These are phyloP conservation scores for Sitta europaea DNA, from an alignment of 2,113 vertebrate genomes.

Conservation along the genomic window DNA sequence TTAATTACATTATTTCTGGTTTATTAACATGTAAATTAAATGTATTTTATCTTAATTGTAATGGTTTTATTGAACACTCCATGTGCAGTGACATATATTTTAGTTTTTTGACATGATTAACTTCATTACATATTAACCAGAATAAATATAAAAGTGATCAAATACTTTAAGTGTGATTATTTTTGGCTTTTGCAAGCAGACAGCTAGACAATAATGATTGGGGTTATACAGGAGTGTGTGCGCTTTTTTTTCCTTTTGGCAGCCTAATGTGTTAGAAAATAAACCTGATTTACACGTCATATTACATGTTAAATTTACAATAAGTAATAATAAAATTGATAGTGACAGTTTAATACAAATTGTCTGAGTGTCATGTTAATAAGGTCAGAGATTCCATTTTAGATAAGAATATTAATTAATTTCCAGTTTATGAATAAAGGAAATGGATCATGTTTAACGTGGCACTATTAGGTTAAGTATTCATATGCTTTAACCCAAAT, in stretches of 20 bases:
- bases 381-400: background rate
- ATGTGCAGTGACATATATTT: background rate
- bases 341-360: background rate
- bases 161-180: background rate
- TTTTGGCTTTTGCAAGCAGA: background rate
- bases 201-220: background rate
- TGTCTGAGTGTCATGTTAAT: background rate
- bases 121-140: background rate
- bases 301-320: background rate
- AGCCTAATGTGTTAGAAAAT: background rate
- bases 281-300: background rate
- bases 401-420: background rate
- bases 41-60: background rate
- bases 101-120: background rate
- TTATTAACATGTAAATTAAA: background rate
- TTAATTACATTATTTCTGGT: background rate
- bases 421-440: background rate
- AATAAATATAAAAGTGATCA: background rate
- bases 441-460: background rate
- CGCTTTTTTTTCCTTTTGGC: background rate
- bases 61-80: background rate
- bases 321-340: background rate
- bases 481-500: background rate
- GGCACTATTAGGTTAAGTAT: background rate
- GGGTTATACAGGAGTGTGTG: accelerated